phyloP scores from a whole-genome alignment of 2,797 vertebrate species.

The Prionace glauca region DNA sequence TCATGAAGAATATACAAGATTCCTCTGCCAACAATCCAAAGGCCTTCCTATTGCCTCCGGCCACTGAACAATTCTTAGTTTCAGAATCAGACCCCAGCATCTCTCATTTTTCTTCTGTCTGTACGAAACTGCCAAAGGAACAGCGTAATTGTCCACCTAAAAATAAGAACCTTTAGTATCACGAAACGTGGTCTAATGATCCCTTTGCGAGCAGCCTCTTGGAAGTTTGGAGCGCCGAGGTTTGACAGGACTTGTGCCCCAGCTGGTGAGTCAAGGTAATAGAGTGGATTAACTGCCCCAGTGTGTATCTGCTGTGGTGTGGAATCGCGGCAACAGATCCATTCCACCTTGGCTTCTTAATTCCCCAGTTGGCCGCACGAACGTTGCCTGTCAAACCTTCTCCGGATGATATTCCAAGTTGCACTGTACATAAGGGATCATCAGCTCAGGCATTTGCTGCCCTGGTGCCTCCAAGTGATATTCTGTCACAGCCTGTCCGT shows the following conservation, averaged over 20 bases:
- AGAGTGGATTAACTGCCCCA: neutral
- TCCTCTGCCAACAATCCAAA: neutral
- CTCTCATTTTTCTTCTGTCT: neutral
- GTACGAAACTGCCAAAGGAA: neutral
- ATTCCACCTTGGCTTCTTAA: neutral
- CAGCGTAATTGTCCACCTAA: neutral
- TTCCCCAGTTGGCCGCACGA: constrained; percentile 17
- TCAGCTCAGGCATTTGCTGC: constrained; percentile 17
- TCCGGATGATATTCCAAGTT: constrained; percentile 26
- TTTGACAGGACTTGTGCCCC: neutral
- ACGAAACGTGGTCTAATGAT: neutral
- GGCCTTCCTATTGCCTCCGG: neutral
- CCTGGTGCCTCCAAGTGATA: constrained; percentile 22
- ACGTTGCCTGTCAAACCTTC: constrained; percentile 33
- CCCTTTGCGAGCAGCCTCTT: neutral
- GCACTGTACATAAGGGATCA: neutral
- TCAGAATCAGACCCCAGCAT: neutral
- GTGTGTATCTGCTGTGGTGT: neutral
- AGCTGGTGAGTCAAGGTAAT: constrained; percentile 9
- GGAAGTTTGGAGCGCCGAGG: neutral
- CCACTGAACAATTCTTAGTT: neutral
- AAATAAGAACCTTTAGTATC: neutral
- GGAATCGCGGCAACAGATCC: neutral
- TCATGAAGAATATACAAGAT: no score
- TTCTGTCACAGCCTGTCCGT: constrained; percentile 7